Base-by-base conservation (phyloP, 2,888 invertebrate genomes). In the Camptogramma bilineatum region DNA sequence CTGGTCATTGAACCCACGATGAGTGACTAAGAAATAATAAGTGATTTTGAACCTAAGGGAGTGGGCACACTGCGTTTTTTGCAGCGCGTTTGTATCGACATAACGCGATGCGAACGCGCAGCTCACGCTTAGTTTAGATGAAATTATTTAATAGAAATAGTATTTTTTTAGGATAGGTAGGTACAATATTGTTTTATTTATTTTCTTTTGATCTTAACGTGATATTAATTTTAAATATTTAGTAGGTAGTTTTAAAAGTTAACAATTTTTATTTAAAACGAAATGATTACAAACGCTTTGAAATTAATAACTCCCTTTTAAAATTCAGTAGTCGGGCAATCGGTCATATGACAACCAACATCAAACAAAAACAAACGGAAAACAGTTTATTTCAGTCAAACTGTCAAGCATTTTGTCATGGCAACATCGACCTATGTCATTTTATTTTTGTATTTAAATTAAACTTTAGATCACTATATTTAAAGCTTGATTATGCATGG, bases 291-390 rank as follows among this genome's bases (percentile, higher is more conserved):
- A 17, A 17, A 7, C 7, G 1, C 44, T 17, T 16, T 17, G 16
- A 16, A 44, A 44, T 39, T 2, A 10, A 39, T 39, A 44, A 16
- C 44, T 44, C 44, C 17, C 44, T 39, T 34, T 44, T 44, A 44
- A 44, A 44, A 17, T 44, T 17, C 44, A 44, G 44, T 39, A 13
- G 34, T 17, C 44, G 7, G 13, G 17, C 44, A 44, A 44, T 13
- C 57, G 44, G 39, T 24, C 46, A 52, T 13, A 16, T 17, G 69
- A 64, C 66, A 62, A 53, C 51, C 44, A 54, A 54, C 60, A 54
- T 61, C 60, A 61, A 42, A 60, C 60, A 48, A 60, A 60, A 60
- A 60, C 48, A 53, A 61, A 50, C 39, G 48, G 54, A 61, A 61
- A 48, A 61, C 48, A 34, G 48, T 56, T 59, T 57, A 55, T 62